These are phyloP conservation scores for Aplidium turbinatum DNA, from an alignment of 23 tunicate genomes.

Conservation along the genomic window DNA sequence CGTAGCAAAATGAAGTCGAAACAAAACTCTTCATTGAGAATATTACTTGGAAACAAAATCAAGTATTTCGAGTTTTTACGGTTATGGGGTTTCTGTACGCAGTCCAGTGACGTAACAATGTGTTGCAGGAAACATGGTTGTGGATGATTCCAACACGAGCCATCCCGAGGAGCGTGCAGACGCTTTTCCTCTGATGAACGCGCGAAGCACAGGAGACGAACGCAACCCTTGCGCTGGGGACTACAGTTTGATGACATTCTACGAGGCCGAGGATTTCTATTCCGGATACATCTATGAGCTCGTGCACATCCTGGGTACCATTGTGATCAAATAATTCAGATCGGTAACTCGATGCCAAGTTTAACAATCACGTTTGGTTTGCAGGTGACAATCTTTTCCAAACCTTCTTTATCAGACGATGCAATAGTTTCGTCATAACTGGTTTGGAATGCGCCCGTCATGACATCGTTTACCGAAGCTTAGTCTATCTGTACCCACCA, in stretches of 20 bases:
- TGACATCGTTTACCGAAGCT: background rate
- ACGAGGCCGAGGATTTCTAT: background rate
- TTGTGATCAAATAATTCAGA: too few species aligned
- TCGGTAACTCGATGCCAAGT: too few species aligned
- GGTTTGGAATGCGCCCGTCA: background rate
- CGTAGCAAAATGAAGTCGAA: too few species aligned
- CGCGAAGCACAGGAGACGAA: background rate
- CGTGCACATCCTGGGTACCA: background rate
- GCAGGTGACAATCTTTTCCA: background rate
- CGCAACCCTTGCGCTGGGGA: background rate
- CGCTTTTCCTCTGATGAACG: background rate
- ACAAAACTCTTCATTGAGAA: too few species aligned
- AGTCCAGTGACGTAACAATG: too few species aligned
- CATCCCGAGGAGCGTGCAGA: too few species aligned
- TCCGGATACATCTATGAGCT: background rate
- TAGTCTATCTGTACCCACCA: background rate
- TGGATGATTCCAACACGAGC: too few species aligned
- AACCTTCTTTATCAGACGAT: background rate
- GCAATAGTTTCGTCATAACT: background rate
- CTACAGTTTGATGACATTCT: background rate
- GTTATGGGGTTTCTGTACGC: too few species aligned
- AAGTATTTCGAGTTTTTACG: too few species aligned
- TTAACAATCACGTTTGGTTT: background rate
- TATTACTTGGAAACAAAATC: too few species aligned
- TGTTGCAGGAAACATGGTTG: too few species aligned